Evolutionary conservation across 1,140 invertebrate genomes (phyloP).

Genomic region (Oedothorax gibbosus): DNA sequence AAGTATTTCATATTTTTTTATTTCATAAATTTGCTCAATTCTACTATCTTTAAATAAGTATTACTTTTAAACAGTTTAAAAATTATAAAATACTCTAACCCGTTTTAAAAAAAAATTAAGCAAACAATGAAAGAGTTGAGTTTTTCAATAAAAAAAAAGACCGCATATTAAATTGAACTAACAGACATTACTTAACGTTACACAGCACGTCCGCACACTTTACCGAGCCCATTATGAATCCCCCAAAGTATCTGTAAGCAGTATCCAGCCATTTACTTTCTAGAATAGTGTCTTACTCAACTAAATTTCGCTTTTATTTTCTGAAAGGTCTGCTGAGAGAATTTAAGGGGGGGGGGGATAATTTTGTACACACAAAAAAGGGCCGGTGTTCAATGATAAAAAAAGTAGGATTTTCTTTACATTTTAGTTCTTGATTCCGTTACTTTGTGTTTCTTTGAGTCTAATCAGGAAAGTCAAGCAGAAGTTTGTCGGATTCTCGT

Average conservation of each 20-base stretch:
- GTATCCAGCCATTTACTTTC: slow-evolving; percentile 42
- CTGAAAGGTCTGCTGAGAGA: not conserved
- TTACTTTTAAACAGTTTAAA: too few species aligned
- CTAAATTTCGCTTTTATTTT: slow-evolving; percentile 37
- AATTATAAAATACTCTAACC: too few species aligned
- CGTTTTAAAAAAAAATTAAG: too few species aligned
- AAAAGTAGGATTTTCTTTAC: not conserved
- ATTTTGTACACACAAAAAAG: slow-evolving; percentile 25
- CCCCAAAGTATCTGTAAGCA: slow-evolving; percentile 28
- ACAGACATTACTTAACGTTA: not conserved
- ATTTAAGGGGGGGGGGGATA: slow-evolving; percentile 5
- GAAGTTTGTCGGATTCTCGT: slow-evolving; percentile 32
- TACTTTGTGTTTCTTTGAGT: slow-evolving; percentile 34
- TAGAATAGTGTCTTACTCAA: slow-evolving; percentile 21
- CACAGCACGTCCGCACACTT: slow-evolving; percentile 3
- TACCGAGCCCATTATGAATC: slow-evolving; percentile 11
- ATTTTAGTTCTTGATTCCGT: slow-evolving; percentile 44
- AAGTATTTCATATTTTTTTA: too few species aligned
- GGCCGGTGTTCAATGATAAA: slow-evolving; percentile 26
- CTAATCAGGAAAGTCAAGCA: slow-evolving; percentile 48
- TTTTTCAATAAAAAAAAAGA: too few species aligned
- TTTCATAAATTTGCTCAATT: too few species aligned
- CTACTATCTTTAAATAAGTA: too few species aligned
- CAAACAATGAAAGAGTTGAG: too few species aligned
- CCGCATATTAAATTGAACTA: not conserved